These are phyloP conservation scores for Orthonyx spaldingii DNA, from an alignment of 2,113 vertebrate species.

Conservation along the genomic window DNA sequence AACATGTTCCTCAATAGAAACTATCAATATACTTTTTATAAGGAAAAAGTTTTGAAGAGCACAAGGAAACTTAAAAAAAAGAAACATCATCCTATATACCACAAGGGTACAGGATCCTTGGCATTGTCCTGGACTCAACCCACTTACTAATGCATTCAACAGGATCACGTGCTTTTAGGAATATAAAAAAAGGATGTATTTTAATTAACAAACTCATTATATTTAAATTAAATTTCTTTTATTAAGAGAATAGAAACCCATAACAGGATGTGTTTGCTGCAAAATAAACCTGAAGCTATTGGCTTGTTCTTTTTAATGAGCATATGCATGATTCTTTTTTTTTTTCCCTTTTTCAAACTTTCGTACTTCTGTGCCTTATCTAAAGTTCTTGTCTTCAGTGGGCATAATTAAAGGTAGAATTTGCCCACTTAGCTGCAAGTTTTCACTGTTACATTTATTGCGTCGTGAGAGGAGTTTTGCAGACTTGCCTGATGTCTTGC, in stretches of 20 bases:
- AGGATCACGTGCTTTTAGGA: neutral
- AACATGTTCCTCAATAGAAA: neutral
- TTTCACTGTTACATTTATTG: neutral
- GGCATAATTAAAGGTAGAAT: neutral
- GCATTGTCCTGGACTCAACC: neutral
- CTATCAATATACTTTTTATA: neutral
- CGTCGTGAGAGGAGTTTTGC: neutral
- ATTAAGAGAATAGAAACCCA: neutral
- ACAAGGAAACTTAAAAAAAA: neutral
- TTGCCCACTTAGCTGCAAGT: neutral
- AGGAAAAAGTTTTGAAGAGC: neutral
- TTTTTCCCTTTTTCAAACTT: neutral
- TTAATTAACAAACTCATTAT: neutral
- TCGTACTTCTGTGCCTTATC: neutral
- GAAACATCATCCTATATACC: fast-evolving
- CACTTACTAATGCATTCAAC: neutral
- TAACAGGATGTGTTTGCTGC: neutral
- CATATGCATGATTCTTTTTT: neutral
- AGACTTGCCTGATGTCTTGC: neutral
- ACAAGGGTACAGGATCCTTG: neutral
- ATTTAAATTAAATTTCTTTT: neutral
- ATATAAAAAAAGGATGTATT: neutral
- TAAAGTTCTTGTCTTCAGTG: neutral
- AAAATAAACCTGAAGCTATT: neutral
- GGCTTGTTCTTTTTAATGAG: neutral